Conservation (phyloP, 2,888 invertebrate species). For the Tanypteryx hageni region DNA sequence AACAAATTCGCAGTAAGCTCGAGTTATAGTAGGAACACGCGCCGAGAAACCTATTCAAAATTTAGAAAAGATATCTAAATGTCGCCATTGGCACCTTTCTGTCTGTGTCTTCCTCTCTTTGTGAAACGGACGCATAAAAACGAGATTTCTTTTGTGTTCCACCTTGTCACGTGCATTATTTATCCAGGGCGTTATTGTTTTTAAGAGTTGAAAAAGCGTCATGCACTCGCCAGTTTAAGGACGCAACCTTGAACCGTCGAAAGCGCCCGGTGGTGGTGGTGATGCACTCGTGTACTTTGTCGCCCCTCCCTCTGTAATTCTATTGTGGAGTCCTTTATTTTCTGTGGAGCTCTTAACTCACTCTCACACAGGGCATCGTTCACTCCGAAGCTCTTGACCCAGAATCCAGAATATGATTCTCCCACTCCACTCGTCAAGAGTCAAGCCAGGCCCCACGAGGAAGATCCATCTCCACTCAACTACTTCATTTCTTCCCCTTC, state of each 20-base stretch:
- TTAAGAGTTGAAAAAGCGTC: background rate
- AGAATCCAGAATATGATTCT: constrained; percentile 3
- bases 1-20: too few relatives aligned
- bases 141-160: too few relatives aligned
- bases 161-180: too few relatives aligned
- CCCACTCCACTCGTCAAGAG: constrained; percentile 7
- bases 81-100: too few relatives aligned
- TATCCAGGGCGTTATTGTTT: too few relatives aligned
- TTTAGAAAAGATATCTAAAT: too few relatives aligned
- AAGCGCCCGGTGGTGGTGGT: background rate
- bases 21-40: too few relatives aligned
- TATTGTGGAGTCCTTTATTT: constrained; percentile 10
- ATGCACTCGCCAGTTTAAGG: background rate
- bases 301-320: background rate
- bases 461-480: background rate
- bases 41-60: too few relatives aligned
- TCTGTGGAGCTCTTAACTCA: background rate
- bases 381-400: constrained; percentile 39
- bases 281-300: background rate
- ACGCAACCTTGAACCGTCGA: background rate
- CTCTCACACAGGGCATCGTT: background rate
- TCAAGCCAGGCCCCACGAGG: background rate
- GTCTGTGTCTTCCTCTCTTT: too few relatives aligned
- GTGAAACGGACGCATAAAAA: too few relatives aligned
- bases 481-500: constrained; percentile 2